These are phyloP conservation scores for Pygoscelis adeliae DNA, from an alignment of 2,113 vertebrate species.

Conservation along the genomic window DNA sequence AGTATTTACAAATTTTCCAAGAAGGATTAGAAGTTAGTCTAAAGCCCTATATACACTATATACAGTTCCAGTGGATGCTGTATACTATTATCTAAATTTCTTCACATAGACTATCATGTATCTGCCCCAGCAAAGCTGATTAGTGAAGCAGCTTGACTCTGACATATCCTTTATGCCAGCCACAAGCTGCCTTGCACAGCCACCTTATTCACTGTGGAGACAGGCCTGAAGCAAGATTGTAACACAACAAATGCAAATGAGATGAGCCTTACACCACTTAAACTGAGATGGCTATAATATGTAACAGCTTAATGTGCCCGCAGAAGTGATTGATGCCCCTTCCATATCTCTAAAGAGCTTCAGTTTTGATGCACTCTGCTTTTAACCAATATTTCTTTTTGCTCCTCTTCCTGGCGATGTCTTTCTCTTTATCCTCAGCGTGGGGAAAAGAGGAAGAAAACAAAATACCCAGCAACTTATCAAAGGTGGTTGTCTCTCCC, in stretches of 20 bases:
- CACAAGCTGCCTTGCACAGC: slow-evolving; percentile 71
- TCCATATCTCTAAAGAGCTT: slow-evolving; percentile 43
- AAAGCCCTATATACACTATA: slow-evolving; percentile 59
- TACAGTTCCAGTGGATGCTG: slow-evolving; percentile 60
- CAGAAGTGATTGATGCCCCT: slow-evolving; percentile 53
- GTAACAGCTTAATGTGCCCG: slow-evolving; percentile 59
- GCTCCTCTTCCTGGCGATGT: neutral
- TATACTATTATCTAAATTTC: slow-evolving; percentile 81
- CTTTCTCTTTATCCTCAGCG: neutral
- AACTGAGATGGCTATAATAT: slow-evolving; percentile 80
- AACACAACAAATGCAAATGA: slow-evolving; percentile 85
- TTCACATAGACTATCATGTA: slow-evolving; percentile 81
- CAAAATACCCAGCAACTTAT: neutral
- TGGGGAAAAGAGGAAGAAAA: neutral
- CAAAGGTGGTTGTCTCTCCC: neutral
- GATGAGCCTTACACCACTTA: slow-evolving; percentile 81
- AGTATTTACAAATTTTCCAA: slow-evolving; percentile 76
- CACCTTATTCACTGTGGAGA: slow-evolving; percentile 83
- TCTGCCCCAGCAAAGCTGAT: slow-evolving; percentile 81
- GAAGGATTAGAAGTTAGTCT: slow-evolving; percentile 72
- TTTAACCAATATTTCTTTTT: slow-evolving; percentile 61
- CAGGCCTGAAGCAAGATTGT: slow-evolving; percentile 83
- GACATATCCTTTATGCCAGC: slow-evolving; percentile 83
- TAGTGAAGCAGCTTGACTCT: slow-evolving; percentile 84
- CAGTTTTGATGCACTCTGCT: slow-evolving; percentile 34